These are phyloP conservation scores for Heterohyrax brucei DNA, from an alignment of 2,797 vertebrate species.

Conservation along the genomic window DNA sequence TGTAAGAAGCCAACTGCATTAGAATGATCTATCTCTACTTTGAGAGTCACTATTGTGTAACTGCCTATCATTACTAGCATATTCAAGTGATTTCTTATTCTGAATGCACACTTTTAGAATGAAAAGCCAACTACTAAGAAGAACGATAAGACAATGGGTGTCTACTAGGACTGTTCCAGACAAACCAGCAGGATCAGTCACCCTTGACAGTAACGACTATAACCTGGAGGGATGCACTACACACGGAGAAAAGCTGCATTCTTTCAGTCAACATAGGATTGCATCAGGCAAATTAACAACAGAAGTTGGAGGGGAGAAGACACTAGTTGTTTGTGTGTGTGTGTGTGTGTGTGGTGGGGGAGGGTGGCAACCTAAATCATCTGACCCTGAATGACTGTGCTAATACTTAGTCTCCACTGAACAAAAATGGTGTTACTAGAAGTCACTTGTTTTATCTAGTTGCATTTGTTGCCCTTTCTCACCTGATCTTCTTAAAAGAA, in stretches of 20 bases:
- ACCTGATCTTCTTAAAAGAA: not conserved
- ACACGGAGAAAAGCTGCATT: not conserved
- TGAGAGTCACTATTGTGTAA: not conserved
- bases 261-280: not conserved
- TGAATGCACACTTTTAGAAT: constrained; percentile 29
- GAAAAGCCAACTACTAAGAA: constrained; percentile 57
- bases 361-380: not conserved
- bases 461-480: constrained; percentile 44
- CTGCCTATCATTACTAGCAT: not conserved
- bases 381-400: not conserved
- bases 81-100: constrained; percentile 9
- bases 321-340: not conserved
- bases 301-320: not conserved
- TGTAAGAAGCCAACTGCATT: constrained; percentile 15
- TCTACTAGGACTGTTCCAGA: constrained; percentile 40
- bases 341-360: too few species aligned
- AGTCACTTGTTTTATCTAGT: constrained; percentile 6
- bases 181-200: not conserved
- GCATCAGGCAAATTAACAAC: not conserved
- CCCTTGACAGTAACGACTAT: not conserved
- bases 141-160: not conserved
- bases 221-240: too few species aligned
- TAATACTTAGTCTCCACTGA: not conserved
- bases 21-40: not conserved
- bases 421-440: not conserved